Evolutionary conservation across 2,888 invertebrate species (phyloP).

Genomic region (Stenotaenia linearis): DNA sequence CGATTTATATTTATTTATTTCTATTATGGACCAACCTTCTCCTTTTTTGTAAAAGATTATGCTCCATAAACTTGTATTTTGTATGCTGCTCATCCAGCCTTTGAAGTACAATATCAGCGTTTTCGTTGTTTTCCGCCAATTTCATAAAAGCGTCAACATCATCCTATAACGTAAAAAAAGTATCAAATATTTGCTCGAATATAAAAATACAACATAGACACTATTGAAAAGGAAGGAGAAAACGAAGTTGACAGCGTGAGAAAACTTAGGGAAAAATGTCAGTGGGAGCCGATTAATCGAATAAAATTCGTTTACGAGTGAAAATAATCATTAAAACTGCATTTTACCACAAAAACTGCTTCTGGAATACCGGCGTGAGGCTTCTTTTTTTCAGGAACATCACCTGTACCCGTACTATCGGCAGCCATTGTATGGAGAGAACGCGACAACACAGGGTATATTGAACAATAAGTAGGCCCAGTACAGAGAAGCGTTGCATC

Average conservation of each 20-base stretch:
- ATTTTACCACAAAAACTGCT: conserved; percentile 73
- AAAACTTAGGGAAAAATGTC: not conserved
- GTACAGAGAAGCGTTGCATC: too few species aligned
- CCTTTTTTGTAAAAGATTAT: conserved; percentile 78
- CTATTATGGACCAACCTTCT: conserved; percentile 62
- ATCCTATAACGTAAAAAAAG: conserved; percentile 52
- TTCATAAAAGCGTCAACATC: conserved; percentile 93
- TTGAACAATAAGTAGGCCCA: too few species aligned
- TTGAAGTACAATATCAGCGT: conserved; percentile 78
- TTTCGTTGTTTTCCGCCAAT: conserved; percentile 69
- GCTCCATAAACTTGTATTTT: conserved; percentile 97
- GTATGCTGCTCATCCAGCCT: conserved; percentile 86
- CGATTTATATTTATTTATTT: too few species aligned
- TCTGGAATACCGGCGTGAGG: conserved; percentile 73
- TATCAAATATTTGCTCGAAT: not conserved
- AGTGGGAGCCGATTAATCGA: not conserved
- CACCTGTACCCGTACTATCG: conserved; percentile 3
- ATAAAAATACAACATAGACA: too few species aligned
- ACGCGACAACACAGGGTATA: too few species aligned
- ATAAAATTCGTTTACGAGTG: too few species aligned
- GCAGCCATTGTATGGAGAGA: conserved; percentile 8
- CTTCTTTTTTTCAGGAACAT: conserved; percentile 10
- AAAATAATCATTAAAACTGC: not conserved
- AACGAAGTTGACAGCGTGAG: not conserved
- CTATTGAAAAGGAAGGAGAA: not conserved